Base-by-base conservation (phyloP, 2,797 vertebrate genomes). In the Iguana delicatissima region DNA sequence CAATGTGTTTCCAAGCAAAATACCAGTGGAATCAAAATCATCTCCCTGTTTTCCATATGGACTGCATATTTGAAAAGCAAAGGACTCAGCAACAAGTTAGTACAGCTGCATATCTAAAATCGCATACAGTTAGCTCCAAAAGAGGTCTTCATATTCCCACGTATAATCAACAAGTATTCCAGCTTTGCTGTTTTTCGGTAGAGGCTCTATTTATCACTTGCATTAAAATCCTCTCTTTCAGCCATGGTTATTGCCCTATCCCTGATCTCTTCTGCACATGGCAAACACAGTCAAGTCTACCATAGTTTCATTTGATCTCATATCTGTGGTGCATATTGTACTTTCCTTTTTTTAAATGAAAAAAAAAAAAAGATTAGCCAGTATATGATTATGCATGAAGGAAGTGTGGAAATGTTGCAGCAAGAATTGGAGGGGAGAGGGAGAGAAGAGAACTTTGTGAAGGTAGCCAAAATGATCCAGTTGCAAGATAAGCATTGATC, bases 1-100 rank as follows among this genome's bases (percentile, higher is more conserved):
- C 22, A 2, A 86, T 6, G 92, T 93, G 62, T 89, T 22, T 1
- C 14, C 20, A 0, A 16, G 69, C 87, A 91, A 38, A 81, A 64
- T 55, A 22, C 86, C 55, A 86, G 12, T 6, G 55, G 18, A 86
- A 46, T 67, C 29, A 69, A 42, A 62, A 84, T 32, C 64, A 22
- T 32, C 55, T 64, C 81, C 24, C 32, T 18, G 14, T 89, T 77
- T 72, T 89, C 42, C 13, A 38, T 35, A 67, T 38, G 55, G 12
- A 22, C 80, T 18, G 0, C 38, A 0, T 7, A 64, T 50, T 0
- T 59, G 52, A 59, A 32, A 73, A 26, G 24, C 38, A 16, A 62
- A 74, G 69, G 57, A 62, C 38, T 38, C 69, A 52, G 46, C 38
- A 52, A 52, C 14, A 35, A 35, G 12, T 79, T 35, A n/a, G 35